Conservation (phyloP, 2,113 vertebrate species). For the Seriola dumerili region DNA sequence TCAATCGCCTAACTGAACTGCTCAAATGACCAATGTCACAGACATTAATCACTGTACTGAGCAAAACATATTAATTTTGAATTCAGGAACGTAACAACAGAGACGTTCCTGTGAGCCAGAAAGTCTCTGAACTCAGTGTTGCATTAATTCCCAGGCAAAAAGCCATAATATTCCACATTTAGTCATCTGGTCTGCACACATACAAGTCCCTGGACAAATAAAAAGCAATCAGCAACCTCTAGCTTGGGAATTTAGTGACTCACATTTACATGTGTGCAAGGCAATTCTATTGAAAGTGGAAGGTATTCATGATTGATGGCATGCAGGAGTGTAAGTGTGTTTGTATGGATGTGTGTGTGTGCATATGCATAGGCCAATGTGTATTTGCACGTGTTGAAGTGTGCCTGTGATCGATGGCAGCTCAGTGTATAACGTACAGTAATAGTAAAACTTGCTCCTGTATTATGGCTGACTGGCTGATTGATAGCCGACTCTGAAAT, state of each 20-base stretch:
- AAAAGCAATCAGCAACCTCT: slow-evolving; percentile 71
- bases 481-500: slow-evolving; percentile 62
- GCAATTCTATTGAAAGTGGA: slow-evolving; percentile 52
- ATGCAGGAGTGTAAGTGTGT: slow-evolving; percentile 13
- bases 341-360: slow-evolving; percentile 18
- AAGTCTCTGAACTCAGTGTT: slow-evolving; percentile 41
- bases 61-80: slow-evolving; percentile 24
- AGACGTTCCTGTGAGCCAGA: slow-evolving; percentile 42
- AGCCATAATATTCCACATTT: slow-evolving; percentile 57
- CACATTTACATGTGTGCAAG: slow-evolving; percentile 62
- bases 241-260: slow-evolving; percentile 49
- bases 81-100: slow-evolving; percentile 16
- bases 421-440: slow-evolving; percentile 62
- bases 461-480: slow-evolving; percentile 70
- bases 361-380: slow-evolving; percentile 22
- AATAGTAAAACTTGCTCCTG: slow-evolving; percentile 53
- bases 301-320: slow-evolving; percentile 65
- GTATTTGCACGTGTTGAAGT: slow-evolving; percentile 33
- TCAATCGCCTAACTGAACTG: slow-evolving; percentile 20
- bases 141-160: slow-evolving; percentile 55
- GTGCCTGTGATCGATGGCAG: slow-evolving; percentile 67
- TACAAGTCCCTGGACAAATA: slow-evolving; percentile 63
- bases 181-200: slow-evolving; percentile 55
- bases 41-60: slow-evolving; percentile 13
- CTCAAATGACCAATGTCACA: slow-evolving; percentile 12